Conservation (phyloP, 1,140 invertebrate genomes). For the Chironomus striatipennis region DNA sequence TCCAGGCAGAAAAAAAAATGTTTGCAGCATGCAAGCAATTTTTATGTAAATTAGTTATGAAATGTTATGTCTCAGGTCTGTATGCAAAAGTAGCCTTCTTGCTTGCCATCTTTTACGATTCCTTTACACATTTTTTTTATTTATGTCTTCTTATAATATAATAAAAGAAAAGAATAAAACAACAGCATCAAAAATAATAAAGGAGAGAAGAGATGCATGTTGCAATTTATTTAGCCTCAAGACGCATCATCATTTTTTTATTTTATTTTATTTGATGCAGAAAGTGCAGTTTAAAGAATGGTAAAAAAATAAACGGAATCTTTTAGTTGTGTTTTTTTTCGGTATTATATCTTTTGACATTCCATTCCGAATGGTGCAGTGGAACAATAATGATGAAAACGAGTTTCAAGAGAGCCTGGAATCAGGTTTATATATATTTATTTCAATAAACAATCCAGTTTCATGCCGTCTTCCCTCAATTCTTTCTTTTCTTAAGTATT, state of each 20-base stretch:
- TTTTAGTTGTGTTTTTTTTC: neutral
- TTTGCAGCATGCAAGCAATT: neutral
- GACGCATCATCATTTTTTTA: too few species aligned
- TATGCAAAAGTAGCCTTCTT: neutral
- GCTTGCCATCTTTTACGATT: neutral
- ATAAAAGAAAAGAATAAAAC: too few species aligned
- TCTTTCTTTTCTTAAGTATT: neutral
- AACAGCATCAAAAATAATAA: too few species aligned
- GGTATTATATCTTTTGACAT: neutral
- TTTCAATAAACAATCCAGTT: constrained; percentile 11
- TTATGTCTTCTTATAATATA: neutral
- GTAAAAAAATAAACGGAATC: constrained; percentile 4
- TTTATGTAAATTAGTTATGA: constrained; percentile 14
- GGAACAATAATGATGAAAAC: constrained; percentile 13
- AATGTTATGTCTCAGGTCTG: neutral
- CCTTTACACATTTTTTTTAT: neutral
- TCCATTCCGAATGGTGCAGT: constrained; percentile 3
- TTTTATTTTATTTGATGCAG: too few species aligned
- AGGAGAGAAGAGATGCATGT: too few species aligned
- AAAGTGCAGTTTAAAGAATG: neutral
- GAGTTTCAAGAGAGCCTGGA: constrained; percentile 5
- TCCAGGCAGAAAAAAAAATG: neutral
- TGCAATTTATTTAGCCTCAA: too few species aligned
- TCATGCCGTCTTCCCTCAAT: constrained; percentile 11
- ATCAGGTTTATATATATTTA: constrained; percentile 6